Conservation (phyloP, 2,113 vertebrate genomes). For the Alectura lathami region DNA sequence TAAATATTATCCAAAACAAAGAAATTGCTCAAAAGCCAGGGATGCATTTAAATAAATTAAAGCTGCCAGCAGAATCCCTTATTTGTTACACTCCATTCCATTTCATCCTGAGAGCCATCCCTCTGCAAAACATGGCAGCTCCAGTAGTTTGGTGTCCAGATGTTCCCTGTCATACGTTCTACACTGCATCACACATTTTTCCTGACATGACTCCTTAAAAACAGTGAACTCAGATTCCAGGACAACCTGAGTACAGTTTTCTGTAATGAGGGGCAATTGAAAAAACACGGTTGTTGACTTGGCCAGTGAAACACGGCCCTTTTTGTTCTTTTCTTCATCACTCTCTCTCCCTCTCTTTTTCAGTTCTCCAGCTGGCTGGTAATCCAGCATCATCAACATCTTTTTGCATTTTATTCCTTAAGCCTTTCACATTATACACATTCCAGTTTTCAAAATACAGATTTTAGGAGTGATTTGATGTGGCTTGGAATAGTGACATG, state of each 20-base stretch:
- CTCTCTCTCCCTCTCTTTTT: slow-evolving; percentile 5
- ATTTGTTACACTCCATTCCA: slow-evolving; percentile 32
- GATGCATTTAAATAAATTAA: slow-evolving; percentile 57
- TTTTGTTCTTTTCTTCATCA: slow-evolving; percentile 32
- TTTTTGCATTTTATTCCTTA: slow-evolving; percentile 65
- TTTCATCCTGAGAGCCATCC: background rate
- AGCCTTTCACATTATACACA: slow-evolving; percentile 45
- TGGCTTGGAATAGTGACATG: slow-evolving; percentile 71
- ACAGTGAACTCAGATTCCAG: slow-evolving; percentile 36
- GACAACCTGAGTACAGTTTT: slow-evolving; percentile 48
- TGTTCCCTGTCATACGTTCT: background rate
- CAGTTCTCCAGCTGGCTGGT: slow-evolving; percentile 26
- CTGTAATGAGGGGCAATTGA: slow-evolving; percentile 8
- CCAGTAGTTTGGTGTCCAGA: slow-evolving; percentile 52
- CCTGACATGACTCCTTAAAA: slow-evolving; percentile 28
- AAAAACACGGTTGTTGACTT: slow-evolving; percentile 23
- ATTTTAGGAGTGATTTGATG: slow-evolving; percentile 67
- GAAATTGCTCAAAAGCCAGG: slow-evolving; percentile 40
- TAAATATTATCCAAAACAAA: slow-evolving; percentile 62
- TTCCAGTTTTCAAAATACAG: slow-evolving; percentile 68
- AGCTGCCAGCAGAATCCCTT: slow-evolving; percentile 1
- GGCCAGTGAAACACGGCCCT: background rate
- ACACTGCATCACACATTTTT: background rate
- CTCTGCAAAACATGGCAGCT: slow-evolving; percentile 38
- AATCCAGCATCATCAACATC: slow-evolving; percentile 60